A percentile compares a stretch with the other conserved stretches of the same genome.
phyloP scores from a whole-genome alignment of 2,797 vertebrate species.

The Cetoscarus ocellatus region DNA sequence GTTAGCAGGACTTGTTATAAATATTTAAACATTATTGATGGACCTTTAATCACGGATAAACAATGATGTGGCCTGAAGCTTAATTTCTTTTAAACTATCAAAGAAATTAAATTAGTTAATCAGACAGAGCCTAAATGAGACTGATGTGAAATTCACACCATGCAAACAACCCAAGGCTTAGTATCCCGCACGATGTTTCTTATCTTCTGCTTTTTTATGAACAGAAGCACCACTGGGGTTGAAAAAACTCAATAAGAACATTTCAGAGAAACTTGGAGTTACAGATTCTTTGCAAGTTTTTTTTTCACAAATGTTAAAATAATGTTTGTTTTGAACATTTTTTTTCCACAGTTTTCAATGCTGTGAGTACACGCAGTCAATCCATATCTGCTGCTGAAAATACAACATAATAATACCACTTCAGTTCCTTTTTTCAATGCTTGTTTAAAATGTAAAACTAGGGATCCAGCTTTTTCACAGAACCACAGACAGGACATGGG shows the following conservation, averaged over 20 bases:
- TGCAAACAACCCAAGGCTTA: not conserved
- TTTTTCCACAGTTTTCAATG: not conserved
- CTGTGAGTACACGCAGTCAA: not conserved
- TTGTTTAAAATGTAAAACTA: not conserved
- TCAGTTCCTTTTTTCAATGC: conserved; percentile 1
- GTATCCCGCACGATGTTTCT: not conserved
- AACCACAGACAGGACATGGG: not conserved
- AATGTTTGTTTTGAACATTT: not conserved
- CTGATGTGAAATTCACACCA: too few species aligned
- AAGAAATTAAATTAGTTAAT: too few species aligned
- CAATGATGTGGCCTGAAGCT: not conserved
- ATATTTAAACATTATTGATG: not conserved
- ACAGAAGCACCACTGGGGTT: not conserved
- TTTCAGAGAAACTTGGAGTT: too few species aligned
- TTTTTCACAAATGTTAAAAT: not conserved
- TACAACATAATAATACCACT: not conserved
- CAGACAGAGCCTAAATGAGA: too few species aligned
- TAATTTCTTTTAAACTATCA: not conserved
- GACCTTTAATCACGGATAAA: not conserved
- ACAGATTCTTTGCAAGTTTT: not conserved
- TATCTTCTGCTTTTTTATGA: not conserved
- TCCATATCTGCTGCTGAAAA: conserved; percentile 3
- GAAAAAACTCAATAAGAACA: not conserved
- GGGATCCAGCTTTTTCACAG: not conserved
- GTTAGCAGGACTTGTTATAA: not conserved